Percentiles rank a stretch among this genome's conserved stretches.
Conservation (phyloP, 2,797 vertebrate species). For the Bovichtus diacanthus region DNA sequence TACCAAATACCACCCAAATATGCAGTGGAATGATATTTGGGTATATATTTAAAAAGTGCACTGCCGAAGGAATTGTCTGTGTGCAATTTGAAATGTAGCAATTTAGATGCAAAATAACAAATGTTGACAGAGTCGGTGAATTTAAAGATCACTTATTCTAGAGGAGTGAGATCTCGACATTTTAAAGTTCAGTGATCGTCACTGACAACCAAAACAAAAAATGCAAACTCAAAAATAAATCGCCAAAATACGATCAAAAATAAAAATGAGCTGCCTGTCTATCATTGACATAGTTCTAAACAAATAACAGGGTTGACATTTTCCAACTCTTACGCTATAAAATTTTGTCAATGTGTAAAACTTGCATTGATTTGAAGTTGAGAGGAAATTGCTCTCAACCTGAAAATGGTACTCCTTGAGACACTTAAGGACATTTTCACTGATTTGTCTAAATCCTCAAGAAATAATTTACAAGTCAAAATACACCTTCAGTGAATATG, state of each 20-base stretch:
- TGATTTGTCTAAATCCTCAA: constrained; percentile 49
- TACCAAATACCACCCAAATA: constrained; percentile 27
- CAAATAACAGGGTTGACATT: constrained; percentile 51
- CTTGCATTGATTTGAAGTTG: constrained; percentile 48
- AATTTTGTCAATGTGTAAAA: constrained; percentile 49
- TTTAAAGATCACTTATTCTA: constrained; percentile 45
- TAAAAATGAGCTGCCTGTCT: constrained; percentile 64
- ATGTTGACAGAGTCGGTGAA: constrained; percentile 29
- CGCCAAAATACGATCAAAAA: constrained; percentile 48
- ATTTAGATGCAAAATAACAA: constrained; percentile 45
- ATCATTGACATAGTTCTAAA: constrained; percentile 46
- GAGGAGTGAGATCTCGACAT: constrained; percentile 51
- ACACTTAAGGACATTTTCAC: constrained; percentile 19
- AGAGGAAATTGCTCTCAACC: constrained; percentile 28
- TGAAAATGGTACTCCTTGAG: constrained; percentile 41
- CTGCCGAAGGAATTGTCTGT: constrained; percentile 59
- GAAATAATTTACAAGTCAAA: constrained; percentile 52
- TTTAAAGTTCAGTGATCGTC: constrained; percentile 45
- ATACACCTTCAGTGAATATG: constrained; percentile 24
- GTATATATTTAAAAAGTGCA: constrained; percentile 66
- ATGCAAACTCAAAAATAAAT: constrained; percentile 25
- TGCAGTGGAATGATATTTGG: constrained; percentile 18
- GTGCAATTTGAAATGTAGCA: constrained; percentile 55
- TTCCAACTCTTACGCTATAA: constrained; percentile 32
- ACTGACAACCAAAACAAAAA: constrained; percentile 41